Conservation (phyloP, 2,888 invertebrate genomes). For the Odiellus spinosus region DNA sequence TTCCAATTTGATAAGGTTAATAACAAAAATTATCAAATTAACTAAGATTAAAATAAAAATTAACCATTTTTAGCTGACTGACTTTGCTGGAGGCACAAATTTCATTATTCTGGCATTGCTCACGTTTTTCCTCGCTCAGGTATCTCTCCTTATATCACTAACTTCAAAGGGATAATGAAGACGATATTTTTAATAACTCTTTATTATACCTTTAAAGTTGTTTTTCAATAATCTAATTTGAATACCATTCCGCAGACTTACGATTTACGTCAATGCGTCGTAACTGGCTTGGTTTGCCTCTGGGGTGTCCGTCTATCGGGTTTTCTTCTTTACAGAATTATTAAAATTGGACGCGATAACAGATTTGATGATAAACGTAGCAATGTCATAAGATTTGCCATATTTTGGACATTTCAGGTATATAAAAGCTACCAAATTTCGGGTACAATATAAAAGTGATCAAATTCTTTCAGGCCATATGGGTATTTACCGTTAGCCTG, state of each 20-base stretch:
- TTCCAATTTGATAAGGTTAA: slow-evolving; percentile 69
- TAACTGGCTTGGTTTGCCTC: slow-evolving; percentile 66
- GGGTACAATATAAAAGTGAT: slow-evolving; percentile 36
- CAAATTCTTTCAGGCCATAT: slow-evolving; percentile 37
- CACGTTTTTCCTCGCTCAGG: slow-evolving; percentile 68
- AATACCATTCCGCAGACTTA: slow-evolving; percentile 38
- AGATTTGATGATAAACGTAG: slow-evolving; percentile 76
- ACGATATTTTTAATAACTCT: no score
- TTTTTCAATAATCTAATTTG: no score
- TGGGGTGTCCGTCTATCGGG: slow-evolving; percentile 76
- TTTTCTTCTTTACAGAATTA: slow-evolving; percentile 73
- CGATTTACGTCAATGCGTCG: slow-evolving; percentile 76
- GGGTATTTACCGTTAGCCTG: slow-evolving; percentile 80
- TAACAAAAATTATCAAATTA: no score
- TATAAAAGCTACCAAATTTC: slow-evolving; percentile 40
- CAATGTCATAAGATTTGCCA: slow-evolving; percentile 71
- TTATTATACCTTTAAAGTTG: no score
- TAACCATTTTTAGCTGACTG: slow-evolving; percentile 36
- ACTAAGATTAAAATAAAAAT: no score
- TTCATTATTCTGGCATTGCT: slow-evolving; percentile 74
- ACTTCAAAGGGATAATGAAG: no score
- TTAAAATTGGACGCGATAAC: slow-evolving; percentile 77
- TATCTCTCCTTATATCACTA: no score
- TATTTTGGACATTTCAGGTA: slow-evolving; percentile 83
- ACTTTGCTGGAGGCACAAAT: slow-evolving; percentile 84